Percentiles rank a stretch among this genome's conserved stretches.
Evolutionary conservation across 2,888 invertebrate species (phyloP).

Genomic region (Protonemura montana): DNA sequence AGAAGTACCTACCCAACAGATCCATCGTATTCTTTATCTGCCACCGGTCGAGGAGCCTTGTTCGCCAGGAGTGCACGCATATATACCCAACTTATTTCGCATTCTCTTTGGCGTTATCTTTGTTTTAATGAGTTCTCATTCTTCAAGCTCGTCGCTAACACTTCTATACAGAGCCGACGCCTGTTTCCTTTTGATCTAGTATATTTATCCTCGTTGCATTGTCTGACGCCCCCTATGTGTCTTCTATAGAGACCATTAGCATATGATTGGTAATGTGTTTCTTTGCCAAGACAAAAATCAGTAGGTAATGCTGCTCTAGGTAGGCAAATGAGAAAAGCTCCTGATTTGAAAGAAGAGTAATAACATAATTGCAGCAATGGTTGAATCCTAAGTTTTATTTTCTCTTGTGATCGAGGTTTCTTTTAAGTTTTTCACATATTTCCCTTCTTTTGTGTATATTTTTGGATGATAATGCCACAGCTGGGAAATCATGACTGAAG

Average conservation of each 20-base stretch:
- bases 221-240: background rate
- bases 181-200: background rate
- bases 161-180: constrained; percentile 19
- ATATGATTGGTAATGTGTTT: background rate
- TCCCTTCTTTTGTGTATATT: too few relatives aligned
- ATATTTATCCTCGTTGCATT: constrained; percentile 13
- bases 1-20: constrained; percentile 9
- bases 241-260: background rate
- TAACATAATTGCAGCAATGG: background rate
- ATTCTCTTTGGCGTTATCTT: constrained; percentile 35
- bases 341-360: background rate
- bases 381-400: background rate
- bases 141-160: constrained; percentile 22
- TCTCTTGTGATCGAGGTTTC: too few relatives aligned
- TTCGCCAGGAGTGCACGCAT: background rate
- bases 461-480: too few relatives aligned
- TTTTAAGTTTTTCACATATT: too few relatives aligned
- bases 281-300: background rate
- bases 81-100: constrained; percentile 13
- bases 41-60: background rate
- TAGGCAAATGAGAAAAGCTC: background rate
- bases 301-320: background rate
- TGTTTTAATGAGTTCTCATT: constrained; percentile 28
- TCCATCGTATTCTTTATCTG: constrained; percentile 13
- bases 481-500: too few relatives aligned